Conservation (phyloP, 1,140 invertebrate species). For the Maconellicoccus hirsutus region DNA sequence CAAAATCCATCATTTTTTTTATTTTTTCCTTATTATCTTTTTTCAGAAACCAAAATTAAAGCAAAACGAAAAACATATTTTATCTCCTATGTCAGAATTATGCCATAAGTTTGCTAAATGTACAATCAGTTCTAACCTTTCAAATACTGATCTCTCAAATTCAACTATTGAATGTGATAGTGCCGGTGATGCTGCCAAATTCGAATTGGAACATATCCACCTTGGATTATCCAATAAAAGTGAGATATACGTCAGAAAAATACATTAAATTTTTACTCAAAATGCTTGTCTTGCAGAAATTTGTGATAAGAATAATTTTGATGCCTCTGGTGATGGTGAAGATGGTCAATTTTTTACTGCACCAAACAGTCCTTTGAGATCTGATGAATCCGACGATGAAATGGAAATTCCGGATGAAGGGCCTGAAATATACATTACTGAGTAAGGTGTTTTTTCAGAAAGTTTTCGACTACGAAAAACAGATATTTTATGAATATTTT, state of each 20-base stretch:
- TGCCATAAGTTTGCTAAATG: conserved; percentile 37
- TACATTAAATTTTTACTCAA: too few relatives aligned
- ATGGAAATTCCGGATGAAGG: not conserved
- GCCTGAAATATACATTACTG: not conserved
- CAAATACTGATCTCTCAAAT: not conserved
- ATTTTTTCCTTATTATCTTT: not conserved
- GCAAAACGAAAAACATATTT: not conserved
- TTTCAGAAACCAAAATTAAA: conserved; percentile 30
- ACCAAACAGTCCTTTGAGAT: not conserved
- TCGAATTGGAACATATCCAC: not conserved
- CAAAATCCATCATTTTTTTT: conserved; percentile 21
- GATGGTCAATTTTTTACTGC: not conserved
- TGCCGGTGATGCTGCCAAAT: not conserved
- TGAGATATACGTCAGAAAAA: too few relatives aligned
- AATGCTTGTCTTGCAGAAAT: not conserved
- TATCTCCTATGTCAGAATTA: conserved; percentile 41
- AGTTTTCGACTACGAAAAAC: not conserved
- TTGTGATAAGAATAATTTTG: conserved; percentile 1
- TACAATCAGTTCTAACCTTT: not conserved
- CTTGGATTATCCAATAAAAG: not conserved
- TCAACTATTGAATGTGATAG: not conserved
- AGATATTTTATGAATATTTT: too few relatives aligned
- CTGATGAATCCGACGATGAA: conserved; percentile 1
- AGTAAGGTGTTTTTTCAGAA: not conserved
- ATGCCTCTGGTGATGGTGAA: not conserved